These are phyloP conservation scores for Sparus aurata DNA, from an alignment of 2,797 vertebrate genomes.

Conservation along the genomic window DNA sequence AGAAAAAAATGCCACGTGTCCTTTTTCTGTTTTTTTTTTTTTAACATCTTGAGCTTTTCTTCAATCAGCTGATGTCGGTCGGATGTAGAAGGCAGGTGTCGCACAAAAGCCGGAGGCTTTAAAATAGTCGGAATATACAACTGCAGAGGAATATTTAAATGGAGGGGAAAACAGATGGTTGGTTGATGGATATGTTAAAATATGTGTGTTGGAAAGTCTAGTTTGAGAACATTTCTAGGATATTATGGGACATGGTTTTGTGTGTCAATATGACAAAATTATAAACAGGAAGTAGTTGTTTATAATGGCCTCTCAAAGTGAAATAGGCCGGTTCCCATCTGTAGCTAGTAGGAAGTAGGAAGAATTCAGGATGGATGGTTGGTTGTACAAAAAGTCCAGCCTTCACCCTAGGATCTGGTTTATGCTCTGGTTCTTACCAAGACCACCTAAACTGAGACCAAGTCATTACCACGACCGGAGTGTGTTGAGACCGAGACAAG, in stretches of 20 bases:
- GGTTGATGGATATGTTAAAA: neutral
- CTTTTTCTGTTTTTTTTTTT: slow-evolving; percentile 24
- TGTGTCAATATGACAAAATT: neutral
- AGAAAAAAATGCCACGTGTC: slow-evolving; percentile 29
- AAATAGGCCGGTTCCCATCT: neutral
- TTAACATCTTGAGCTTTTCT: slow-evolving; percentile 16
- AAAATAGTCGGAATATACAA: neutral
- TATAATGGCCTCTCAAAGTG: neutral
- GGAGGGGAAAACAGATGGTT: neutral
- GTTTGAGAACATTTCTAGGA: neutral
- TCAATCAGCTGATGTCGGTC: slow-evolving; percentile 21
- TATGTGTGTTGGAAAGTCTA: neutral
- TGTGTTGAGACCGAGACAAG: too few species aligned
- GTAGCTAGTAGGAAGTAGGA: too few species aligned
- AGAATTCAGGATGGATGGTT: too few species aligned
- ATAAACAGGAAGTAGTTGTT: neutral
- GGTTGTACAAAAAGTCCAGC: too few species aligned
- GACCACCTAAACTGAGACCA: too few species aligned
- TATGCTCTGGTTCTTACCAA: too few species aligned
- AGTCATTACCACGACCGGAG: too few species aligned
- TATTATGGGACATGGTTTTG: too few species aligned
- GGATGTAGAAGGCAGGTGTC: neutral
- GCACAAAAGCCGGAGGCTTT: neutral
- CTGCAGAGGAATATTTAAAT: neutral
- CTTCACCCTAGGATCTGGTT: too few species aligned